Evolutionary conservation across 2,888 invertebrate species (phyloP).

Genomic region (Geotrupes spiniger): DNA sequence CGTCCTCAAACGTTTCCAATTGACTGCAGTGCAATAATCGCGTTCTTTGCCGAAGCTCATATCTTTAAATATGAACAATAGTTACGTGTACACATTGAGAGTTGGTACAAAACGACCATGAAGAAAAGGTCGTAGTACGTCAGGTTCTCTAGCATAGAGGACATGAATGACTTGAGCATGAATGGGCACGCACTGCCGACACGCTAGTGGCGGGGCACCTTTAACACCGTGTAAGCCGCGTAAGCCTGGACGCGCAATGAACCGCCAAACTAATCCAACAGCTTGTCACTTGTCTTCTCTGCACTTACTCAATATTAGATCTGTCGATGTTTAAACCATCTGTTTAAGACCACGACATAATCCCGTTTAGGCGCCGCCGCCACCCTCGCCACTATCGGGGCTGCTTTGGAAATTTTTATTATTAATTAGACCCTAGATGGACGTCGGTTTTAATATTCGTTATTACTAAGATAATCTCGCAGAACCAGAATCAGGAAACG

Average conservation of each 20-base stretch:
- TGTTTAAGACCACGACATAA: conserved; percentile 17
- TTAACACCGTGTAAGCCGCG: conserved; percentile 23
- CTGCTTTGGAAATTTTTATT: too few relatives aligned
- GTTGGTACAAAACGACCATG: neutral
- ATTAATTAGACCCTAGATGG: too few relatives aligned
- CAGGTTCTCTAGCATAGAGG: conserved; percentile 4
- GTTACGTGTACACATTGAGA: neutral
- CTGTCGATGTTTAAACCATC: conserved; percentile 27
- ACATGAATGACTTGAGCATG: conserved; percentile 1
- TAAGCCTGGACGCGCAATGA: conserved; percentile 32
- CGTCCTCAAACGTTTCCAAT: too few relatives aligned
- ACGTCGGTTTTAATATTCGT: too few relatives aligned
- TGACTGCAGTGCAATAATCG: too few relatives aligned
- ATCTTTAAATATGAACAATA: too few relatives aligned
- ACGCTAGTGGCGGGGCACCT: conserved; percentile 3
- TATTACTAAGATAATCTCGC: too few relatives aligned
- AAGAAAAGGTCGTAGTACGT: conserved; percentile 7
- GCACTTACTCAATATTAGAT: conserved; percentile 31
- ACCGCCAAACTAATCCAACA: conserved; percentile 33
- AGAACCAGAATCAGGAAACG: too few relatives aligned
- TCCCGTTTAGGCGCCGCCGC: conserved; percentile 11
- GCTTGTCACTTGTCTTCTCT: conserved; percentile 34
- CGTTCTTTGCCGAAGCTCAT: too few relatives aligned
- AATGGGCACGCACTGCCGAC: conserved; percentile 4
- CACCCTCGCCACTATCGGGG: too few relatives aligned